These are phyloP conservation scores for Epinotia demarniana DNA, from an alignment of 2,888 invertebrate genomes.

Conservation along the genomic window DNA sequence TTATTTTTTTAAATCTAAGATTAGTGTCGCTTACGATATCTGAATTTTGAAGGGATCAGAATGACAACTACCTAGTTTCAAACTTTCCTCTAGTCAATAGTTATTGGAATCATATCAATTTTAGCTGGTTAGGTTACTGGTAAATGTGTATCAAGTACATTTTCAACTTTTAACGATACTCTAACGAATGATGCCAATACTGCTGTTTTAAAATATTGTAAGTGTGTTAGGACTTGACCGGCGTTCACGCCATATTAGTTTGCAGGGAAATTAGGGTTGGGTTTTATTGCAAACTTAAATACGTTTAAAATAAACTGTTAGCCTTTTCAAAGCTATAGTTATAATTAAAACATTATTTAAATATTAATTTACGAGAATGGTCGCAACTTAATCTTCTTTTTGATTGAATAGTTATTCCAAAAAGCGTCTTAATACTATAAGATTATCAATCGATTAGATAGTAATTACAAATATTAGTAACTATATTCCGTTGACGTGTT, in stretches of 20 bases:
- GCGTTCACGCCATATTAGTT: slow-evolving; percentile 6
- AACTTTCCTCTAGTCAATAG: slow-evolving; percentile 73
- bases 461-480: slow-evolving; percentile 31
- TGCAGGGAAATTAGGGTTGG: slow-evolving; percentile 3
- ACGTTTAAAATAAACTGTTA: slow-evolving; percentile 20
- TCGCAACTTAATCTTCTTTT: background rate
- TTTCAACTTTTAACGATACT: slow-evolving; percentile 32
- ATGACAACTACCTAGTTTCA: slow-evolving; percentile 68
- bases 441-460: slow-evolving; percentile 18
- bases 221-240: slow-evolving; percentile 3
- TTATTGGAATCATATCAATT: slow-evolving; percentile 75
- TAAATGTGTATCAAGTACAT: slow-evolving; percentile 47
- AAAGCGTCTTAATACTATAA: slow-evolving; percentile 1
- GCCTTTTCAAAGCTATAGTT: slow-evolving; percentile 18
- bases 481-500: slow-evolving; percentile 22
- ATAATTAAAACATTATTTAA: background rate
- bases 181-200: slow-evolving; percentile 32
- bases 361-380: background rate
- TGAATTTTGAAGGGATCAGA: slow-evolving; percentile 50
- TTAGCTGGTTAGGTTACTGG: slow-evolving; percentile 59
- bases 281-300: slow-evolving; percentile 20
- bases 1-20: no score
- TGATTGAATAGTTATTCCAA: background rate
- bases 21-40: slow-evolving; percentile 11
- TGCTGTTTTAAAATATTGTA: slow-evolving; percentile 2